Percentiles rank a stretch among this genome's conserved stretches.
Evolutionary conservation across 2,797 vertebrate genomes (phyloP).

Genomic region (Notoglanidium macrostoma): DNA sequence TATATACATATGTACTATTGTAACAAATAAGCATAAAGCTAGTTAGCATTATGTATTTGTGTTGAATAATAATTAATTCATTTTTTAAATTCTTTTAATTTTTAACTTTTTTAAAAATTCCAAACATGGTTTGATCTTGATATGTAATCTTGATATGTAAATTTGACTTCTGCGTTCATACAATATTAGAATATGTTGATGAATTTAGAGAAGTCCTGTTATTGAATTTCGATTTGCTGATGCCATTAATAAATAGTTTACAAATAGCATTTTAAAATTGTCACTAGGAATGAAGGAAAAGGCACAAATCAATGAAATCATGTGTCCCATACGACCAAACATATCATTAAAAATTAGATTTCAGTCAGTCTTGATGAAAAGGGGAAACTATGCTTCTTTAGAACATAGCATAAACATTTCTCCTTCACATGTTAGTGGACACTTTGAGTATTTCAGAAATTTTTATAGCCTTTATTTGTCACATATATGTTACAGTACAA

Average conservation of each 20-base stretch:
- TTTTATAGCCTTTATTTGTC: neutral
- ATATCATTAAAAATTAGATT: neutral
- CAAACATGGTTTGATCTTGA: neutral
- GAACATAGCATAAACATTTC: neutral
- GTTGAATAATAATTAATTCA: neutral
- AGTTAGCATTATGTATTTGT: neutral
- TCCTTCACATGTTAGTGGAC: neutral
- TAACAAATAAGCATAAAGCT: neutral
- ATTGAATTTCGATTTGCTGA: neutral
- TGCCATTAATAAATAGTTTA: neutral
- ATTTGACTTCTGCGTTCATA: neutral
- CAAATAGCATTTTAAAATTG: neutral
- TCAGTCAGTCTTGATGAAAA: neutral
- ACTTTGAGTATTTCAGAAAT: neutral
- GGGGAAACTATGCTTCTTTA: neutral
- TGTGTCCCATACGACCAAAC: neutral
- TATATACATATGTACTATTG: neutral
- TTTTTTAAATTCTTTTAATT: neutral
- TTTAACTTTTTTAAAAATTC: neutral
- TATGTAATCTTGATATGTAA: neutral
- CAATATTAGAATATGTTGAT: neutral
- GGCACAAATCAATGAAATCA: neutral
- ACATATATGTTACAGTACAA: neutral
- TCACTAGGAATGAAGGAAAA: neutral
- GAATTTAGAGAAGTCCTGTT: neutral